A percentile compares a stretch with the other conserved stretches of the same genome.
phyloP scores from a whole-genome alignment of 1,140 invertebrate species.

The Zelostemma sp. region DNA sequence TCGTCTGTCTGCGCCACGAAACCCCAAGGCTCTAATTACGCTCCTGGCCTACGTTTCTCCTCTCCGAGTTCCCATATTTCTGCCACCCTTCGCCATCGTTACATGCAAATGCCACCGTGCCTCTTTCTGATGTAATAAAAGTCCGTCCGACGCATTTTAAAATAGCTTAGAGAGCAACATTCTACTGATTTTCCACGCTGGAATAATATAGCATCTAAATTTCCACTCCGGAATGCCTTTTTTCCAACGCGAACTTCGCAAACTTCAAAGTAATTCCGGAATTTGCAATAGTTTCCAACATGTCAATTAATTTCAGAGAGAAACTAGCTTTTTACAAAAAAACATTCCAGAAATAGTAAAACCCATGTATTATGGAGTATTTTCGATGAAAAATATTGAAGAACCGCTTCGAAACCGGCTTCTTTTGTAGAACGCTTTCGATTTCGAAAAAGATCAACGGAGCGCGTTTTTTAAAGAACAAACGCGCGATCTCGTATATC shows the following conservation, averaged over 20 bases:
- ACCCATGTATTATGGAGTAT: too few relatives aligned
- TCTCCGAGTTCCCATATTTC: slow-evolving; percentile 44
- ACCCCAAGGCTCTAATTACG: slow-evolving; percentile 68
- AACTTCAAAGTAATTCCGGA: too few relatives aligned
- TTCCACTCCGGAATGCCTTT: neutral
- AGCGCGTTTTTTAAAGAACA: too few relatives aligned
- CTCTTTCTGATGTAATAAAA: slow-evolving; percentile 64
- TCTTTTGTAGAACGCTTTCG: too few relatives aligned
- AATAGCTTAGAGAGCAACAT: slow-evolving; percentile 32
- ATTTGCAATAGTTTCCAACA: too few relatives aligned
- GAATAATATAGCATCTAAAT: neutral
- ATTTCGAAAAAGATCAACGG: slow-evolving; percentile 1
- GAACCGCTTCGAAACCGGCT: too few relatives aligned
- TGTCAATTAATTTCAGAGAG: too few relatives aligned
- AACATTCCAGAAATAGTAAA: too few relatives aligned
- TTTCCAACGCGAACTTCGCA: too few relatives aligned
- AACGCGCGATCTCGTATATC: slow-evolving; percentile 6
- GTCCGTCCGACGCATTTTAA: slow-evolving; percentile 54
- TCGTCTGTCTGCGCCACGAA: slow-evolving; percentile 33
- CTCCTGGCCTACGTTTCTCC: slow-evolving; percentile 49
- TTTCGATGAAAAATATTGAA: too few relatives aligned
- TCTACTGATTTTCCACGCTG: slow-evolving; percentile 4
- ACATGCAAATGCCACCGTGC: slow-evolving; percentile 68
- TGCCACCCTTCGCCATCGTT: slow-evolving; percentile 58
- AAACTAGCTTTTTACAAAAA: too few relatives aligned